Base-by-base conservation (phyloP, 2,888 invertebrate species). In the Oeneis ivallda region DNA sequence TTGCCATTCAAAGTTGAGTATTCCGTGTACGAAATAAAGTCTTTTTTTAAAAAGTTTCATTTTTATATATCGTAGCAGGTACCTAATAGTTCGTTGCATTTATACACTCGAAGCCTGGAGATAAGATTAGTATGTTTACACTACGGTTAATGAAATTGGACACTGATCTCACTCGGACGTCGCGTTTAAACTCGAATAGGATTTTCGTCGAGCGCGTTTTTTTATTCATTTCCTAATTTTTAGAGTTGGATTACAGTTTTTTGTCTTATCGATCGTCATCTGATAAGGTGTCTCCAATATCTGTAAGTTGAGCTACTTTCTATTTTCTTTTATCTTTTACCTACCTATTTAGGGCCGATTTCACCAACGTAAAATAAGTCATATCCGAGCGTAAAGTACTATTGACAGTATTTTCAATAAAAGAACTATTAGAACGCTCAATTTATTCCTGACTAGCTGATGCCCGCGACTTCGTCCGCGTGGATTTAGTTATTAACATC, bases 101-200 rank as follows among this genome's bases (percentile, higher is more conserved):
- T 19, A 54, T 58, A 41, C 61, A 58, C 54, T 39, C 47, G 26
- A 53, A 62, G 45, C 52, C 50, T 62, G 52, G 43, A 66, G 75
- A 75, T 75, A 74, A 75, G 74, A 75, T 75, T 71, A 72, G 68
- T 69, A 65, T 57, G 69, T 71, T 72, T 70, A 70, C 68, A 34
- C 65, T 69, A 64, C 68, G 63, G 66, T 68, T 75, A 74, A 75
- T 74, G 74, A 73, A 75, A 71, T 73, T 63, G 70, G 70, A 69
- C 71, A 69, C 67, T 68, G 60, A 70, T 73, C 65, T 71, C 68
- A 65, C 61, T 67, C 50, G 71, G 68, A 72, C 66, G 60, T 50
- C 19, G 47, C 56, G 39, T 63, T 65, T 62, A 37, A 37, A 52
- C 57, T 62, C 47, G 54, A 64, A 61, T 49, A 62, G 45, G 45